Conservation (phyloP, 2,113 vertebrate genomes). For the Natator depressus region DNA sequence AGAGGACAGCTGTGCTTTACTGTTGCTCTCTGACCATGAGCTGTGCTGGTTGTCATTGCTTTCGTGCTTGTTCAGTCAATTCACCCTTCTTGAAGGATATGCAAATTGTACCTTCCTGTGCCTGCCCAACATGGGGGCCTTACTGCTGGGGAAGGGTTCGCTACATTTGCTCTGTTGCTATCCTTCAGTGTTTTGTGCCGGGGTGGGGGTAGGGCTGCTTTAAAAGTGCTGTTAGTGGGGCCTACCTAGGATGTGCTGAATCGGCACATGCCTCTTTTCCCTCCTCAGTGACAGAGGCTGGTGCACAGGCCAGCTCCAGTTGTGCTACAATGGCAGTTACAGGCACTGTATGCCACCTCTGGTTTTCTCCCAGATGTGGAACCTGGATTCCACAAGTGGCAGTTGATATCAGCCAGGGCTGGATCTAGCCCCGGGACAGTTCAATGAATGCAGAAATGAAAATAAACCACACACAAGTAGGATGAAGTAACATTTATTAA, state of each 20-base stretch:
- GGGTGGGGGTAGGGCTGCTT: background rate
- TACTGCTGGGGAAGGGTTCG: background rate
- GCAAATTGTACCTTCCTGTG: background rate
- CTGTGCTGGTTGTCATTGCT: background rate
- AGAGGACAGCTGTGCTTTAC: background rate
- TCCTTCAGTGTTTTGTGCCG: background rate
- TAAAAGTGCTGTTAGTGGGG: background rate
- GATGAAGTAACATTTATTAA: background rate
- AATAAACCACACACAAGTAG: background rate
- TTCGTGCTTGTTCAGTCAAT: background rate
- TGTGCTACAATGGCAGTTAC: too few relatives aligned
- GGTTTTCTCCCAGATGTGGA: background rate
- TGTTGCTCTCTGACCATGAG: background rate
- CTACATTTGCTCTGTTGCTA: background rate
- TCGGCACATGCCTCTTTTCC: background rate
- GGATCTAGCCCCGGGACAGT: background rate
- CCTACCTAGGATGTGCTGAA: background rate
- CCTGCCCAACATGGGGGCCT: background rate
- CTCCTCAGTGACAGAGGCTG: background rate
- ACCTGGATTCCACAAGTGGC: background rate
- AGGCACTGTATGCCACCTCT: too few relatives aligned
- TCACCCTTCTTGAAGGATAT: background rate
- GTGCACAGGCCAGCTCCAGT: background rate
- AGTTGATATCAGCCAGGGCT: background rate
- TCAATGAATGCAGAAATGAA: background rate